These are phyloP conservation scores for Orchesellides sinensis DNA, from an alignment of 2,888 invertebrate species.

Conservation along the genomic window DNA sequence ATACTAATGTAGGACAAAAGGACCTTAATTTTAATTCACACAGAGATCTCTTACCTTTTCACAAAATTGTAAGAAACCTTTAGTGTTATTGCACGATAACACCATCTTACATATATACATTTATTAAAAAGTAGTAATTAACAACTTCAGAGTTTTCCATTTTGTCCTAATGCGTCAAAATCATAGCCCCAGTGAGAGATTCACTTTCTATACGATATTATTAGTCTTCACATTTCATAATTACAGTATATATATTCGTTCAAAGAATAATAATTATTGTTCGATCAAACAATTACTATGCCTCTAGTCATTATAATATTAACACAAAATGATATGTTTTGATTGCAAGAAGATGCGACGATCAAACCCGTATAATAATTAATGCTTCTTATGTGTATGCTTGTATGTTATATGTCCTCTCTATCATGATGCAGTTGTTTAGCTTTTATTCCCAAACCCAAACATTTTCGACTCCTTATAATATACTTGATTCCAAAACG, in stretches of 20 bases:
- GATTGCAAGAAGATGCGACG: neutral
- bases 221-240: constrained; percentile 11
- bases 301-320: constrained; percentile 44
- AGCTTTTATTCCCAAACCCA: neutral
- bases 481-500: constrained; percentile 9
- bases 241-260: constrained; percentile 31
- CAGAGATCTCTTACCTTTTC: too few species aligned
- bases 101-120: too few species aligned
- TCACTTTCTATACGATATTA: neutral
- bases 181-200: neutral
- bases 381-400: neutral
- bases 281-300: constrained; percentile 47
- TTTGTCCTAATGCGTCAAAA: constrained; percentile 51
- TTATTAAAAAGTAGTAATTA: too few species aligned
- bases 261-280: constrained; percentile 53
- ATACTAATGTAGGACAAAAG: too few species aligned
- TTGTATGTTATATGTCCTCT: neutral
- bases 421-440: neutral
- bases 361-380: constrained; percentile 9
- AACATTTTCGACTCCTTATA: neutral
- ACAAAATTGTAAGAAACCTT: too few species aligned
- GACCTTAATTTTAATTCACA: too few species aligned
- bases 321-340: constrained; percentile 36
- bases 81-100: too few species aligned
- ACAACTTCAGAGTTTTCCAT: constrained; percentile 58